Evolutionary conservation across 2,797 vertebrate species (phyloP), one percentile per base, ranked within the genome.

Genomic region (Tolypeutes matacus): DNA sequence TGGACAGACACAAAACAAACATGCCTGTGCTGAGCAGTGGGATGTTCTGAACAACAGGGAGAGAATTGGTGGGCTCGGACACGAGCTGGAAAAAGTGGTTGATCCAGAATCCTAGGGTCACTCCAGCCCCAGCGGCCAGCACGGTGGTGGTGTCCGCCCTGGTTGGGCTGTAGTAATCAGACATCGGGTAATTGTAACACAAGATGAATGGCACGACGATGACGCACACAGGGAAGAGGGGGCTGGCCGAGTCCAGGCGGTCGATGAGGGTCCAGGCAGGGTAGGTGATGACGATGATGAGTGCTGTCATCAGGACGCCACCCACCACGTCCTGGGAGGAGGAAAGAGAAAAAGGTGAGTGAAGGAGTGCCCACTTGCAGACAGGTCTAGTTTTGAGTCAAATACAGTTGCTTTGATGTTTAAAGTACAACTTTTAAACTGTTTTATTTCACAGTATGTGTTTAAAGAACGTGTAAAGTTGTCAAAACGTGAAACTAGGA

Each of bases 131-230:
- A 0, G 89, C 98, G 11, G 99, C 99, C 25, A 99, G 94, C 23
- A 99, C 98, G 36, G 98, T 99, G 99, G 39, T 99, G 39, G 99
- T 99, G 96, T 99, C 99, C 0, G 98, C 99, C 76, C 99, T 97
- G 1, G 99, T 99, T 17, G 99, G 99, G 98, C 98, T 99, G 98
- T 99, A 99, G 82, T 98, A 98, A 95, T 99, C 99, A 93, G 99
- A 97, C 95, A 98, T 98, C 0, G 99, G 99, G 97, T 99, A 99
- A 0, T 98, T 99, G 97, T 99, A 99, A 95, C 99, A 98, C 80
- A 99, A 97, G 94, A 99, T n/a, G 82, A 99, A 98, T 0, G 98
- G 98, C 86, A 99, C 4, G 39, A 39, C 97, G 0, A 99, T n/a
- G 11, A 97, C 98, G 15, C 99, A 83, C 4, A 98, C 11, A 0